Evolutionary conservation across 2,888 invertebrate genomes (phyloP).

Genomic region (Exephanes ischioxanthus): DNA sequence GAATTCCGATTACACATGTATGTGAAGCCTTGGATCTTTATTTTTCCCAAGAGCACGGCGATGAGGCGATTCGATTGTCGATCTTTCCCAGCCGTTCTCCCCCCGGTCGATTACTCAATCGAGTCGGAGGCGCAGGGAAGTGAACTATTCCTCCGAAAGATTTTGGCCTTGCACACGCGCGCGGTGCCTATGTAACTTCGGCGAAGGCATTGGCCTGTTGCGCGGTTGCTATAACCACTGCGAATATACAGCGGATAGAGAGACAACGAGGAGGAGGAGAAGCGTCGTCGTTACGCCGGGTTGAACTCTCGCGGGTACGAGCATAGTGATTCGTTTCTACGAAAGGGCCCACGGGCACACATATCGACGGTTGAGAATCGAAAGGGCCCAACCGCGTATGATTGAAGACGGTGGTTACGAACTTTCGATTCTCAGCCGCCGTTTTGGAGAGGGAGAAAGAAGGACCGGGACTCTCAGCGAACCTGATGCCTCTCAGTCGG

Average conservation of each 20-base stretch:
- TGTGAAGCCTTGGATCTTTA: not conserved
- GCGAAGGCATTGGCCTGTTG: conserved; percentile 77
- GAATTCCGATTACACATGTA: not conserved
- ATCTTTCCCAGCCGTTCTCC: conserved; percentile 4
- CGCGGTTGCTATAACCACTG: conserved; percentile 54
- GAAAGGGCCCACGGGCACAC: conserved; percentile 59
- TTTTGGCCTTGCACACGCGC: conserved; percentile 78
- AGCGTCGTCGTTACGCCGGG: conserved; percentile 44
- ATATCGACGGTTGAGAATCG: not conserved
- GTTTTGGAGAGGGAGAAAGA: not conserved
- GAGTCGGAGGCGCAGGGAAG: conserved; percentile 69
- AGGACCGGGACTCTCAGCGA: conserved; percentile 22
- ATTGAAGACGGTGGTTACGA: not conserved
- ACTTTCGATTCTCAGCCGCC: not conserved
- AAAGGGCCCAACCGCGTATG: not conserved
- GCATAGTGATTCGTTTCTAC: conserved; percentile 57
- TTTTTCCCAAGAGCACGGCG: not conserved
- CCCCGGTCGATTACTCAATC: conserved; percentile 72
- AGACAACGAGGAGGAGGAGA: conserved; percentile 28
- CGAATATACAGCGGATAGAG: conserved; percentile 32
- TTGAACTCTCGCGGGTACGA: conserved; percentile 52
- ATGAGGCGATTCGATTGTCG: not conserved
- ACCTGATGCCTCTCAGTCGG: conserved; percentile 42
- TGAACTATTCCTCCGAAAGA: conserved; percentile 70
- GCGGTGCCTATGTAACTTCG: conserved; percentile 34